Base-by-base conservation (phyloP, 2,113 vertebrate species). In the Morone saxatilis region DNA sequence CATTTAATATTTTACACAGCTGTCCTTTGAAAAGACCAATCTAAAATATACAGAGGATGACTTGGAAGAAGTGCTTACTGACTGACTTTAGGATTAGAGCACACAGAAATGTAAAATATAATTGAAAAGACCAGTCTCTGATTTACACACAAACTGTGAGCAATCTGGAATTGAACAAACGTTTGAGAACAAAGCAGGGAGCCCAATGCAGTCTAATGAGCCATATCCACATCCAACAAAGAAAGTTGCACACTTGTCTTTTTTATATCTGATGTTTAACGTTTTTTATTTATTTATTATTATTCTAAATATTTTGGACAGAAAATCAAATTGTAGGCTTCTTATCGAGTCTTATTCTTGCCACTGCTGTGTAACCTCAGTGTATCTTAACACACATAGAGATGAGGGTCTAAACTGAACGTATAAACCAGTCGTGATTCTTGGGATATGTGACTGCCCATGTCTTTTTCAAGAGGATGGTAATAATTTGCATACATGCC, bases 161-260 rank as follows among this genome's bases (percentile, higher is more conserved):
- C 65, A 66, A 36, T 56, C 54, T 22, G 71, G 5, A 63, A 77
- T 53, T 67, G 22, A 69, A 31, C 53, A 76, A 74, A 71, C 13
- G 38, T 43, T 41, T 84, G 66, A 74, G 70, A 83, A 74, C 74
- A 91, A 87, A 73, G 71, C 72, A 66, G 13, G 41, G 68, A 68
- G 17, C n/a, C 20, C 31, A 60, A 67, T 5, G 56, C 78, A 65
- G 48, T 31, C 31, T 54, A 43, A 45, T 68, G 62, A 83, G 50
- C 47, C 14, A 36, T 40, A 31, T 45, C 5, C 59, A 73, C 19
- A 63, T 31, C 14, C 69, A 81, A 47, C 75, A 73, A 72, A 48
- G 45, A 83, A 85, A 90, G 71, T 82, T 76, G 3, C 41, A 61
- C 1, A 10, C 5, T 54, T 43, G n/a, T 63, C 16, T 19, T 41